Percentiles rank a stretch among this genome's conserved stretches.
These are phyloP conservation scores for Tricholaema leucomelas DNA, from an alignment of 2,113 vertebrate species.

Conservation along the genomic window DNA sequence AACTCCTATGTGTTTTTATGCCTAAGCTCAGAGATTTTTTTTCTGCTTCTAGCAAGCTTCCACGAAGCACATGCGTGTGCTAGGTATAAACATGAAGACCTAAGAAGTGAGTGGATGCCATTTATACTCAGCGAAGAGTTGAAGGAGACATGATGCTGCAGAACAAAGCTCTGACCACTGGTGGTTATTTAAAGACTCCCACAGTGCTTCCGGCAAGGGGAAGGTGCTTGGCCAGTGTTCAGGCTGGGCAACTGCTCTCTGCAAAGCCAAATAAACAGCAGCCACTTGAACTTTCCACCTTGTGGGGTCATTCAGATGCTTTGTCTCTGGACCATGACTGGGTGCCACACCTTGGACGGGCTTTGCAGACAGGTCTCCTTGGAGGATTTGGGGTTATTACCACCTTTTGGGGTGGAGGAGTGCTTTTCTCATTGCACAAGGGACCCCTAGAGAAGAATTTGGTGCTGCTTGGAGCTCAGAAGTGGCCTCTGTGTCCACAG, in stretches of 20 bases:
- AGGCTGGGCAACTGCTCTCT: constrained; percentile 26
- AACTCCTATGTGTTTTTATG: rapidly evolving
- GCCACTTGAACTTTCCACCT: constrained; percentile 63
- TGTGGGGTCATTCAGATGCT: neutral
- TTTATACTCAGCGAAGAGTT: neutral
- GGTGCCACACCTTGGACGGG: rapidly evolving
- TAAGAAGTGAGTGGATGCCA: neutral
- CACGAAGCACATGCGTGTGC: rapidly evolving
- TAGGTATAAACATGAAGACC: neutral
- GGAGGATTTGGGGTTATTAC: neutral
- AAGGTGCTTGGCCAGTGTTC: constrained; percentile 47
- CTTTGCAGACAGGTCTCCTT: neutral
- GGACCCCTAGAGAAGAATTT: neutral
- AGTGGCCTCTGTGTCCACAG: neutral
- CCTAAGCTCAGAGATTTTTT: neutral
- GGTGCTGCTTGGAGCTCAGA: neutral
- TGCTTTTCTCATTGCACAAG: neutral
- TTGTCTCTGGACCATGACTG: rapidly evolving
- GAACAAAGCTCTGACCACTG: constrained; percentile 36
- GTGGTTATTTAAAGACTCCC: constrained; percentile 57
- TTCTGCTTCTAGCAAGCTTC: neutral
- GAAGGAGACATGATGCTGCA: neutral
- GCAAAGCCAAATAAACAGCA: constrained; percentile 60
- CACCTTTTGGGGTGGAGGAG: neutral
- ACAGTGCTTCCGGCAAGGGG: neutral